These are phyloP conservation scores for Pangasius larnaudii DNA, from an alignment of 2,797 vertebrate genomes.

Conservation along the genomic window DNA sequence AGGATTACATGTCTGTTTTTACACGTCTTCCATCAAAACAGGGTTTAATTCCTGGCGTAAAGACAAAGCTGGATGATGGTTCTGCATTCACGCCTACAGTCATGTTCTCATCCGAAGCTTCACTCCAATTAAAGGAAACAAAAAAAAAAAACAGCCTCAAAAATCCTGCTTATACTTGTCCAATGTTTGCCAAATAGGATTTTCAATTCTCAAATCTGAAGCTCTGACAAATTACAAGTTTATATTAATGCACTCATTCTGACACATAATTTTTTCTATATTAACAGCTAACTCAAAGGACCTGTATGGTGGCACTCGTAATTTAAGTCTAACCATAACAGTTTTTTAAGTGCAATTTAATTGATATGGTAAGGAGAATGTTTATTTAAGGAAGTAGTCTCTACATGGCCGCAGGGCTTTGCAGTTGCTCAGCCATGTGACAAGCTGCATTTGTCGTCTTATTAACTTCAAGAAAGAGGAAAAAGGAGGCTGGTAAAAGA, in stretches of 20 bases:
- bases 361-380: background rate
- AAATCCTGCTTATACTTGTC: background rate
- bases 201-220: conserved; percentile 1
- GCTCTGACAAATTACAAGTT: background rate
- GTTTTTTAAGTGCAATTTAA: background rate
- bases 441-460: background rate
- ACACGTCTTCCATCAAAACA: conserved; percentile 16
- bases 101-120: background rate
- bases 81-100: background rate
- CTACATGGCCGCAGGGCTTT: background rate
- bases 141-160: background rate
- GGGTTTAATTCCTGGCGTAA: conserved; percentile 24
- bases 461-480: background rate
- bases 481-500: background rate
- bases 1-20: conserved; percentile 5
- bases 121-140: background rate
- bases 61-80: conserved; percentile 19
- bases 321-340: background rate
- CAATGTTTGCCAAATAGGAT: background rate
- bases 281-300: background rate
- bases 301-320: background rate
- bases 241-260: background rate
- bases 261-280: background rate
- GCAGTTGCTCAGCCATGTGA: background rate
- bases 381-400: background rate